Percentiles rank a stretch among this genome's conserved stretches.
Evolutionary conservation across 2,113 vertebrate genomes (phyloP).

Genomic region (Miniopterus natalensis): DNA sequence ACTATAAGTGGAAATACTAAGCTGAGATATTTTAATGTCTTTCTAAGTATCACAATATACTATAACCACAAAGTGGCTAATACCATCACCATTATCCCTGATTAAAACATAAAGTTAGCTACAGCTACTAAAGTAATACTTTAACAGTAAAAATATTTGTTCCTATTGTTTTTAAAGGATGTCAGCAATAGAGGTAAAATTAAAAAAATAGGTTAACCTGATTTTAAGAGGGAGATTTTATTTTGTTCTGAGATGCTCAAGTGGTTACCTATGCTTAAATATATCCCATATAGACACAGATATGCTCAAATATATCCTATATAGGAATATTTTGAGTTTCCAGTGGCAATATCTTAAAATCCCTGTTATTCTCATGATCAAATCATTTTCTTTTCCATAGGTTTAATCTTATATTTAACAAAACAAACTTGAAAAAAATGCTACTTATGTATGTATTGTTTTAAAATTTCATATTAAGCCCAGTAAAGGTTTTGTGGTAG

Average conservation of each 20-base stretch:
- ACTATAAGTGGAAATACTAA: conserved; percentile 67
- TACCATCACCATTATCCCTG: conserved; percentile 70
- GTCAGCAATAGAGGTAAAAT: conserved; percentile 20
- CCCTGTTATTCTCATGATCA: background rate
- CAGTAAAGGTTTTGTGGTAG: background rate
- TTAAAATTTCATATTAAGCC: background rate
- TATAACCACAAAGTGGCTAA: conserved; percentile 66
- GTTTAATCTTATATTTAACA: background rate
- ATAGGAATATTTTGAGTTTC: conserved; percentile 12
- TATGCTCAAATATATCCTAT: background rate
- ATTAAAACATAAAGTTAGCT: conserved; percentile 74
- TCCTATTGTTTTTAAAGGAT: conserved; percentile 65
- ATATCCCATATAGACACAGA: background rate
- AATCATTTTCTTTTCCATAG: background rate
- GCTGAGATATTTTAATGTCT: conserved; percentile 71
- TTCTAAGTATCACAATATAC: conserved; percentile 75
- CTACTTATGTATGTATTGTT: background rate
- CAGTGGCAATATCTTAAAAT: background rate
- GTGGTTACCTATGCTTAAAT: background rate
- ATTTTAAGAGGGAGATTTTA: conserved; percentile 37
- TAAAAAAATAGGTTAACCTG: conserved; percentile 40
- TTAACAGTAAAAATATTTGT: conserved; percentile 71
- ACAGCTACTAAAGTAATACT: conserved; percentile 76
- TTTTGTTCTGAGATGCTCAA: background rate
- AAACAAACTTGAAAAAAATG: background rate